Evolutionary conservation across 2,888 invertebrate species (phyloP), one percentile per base, ranked within the genome.

Genomic region (Drosophila mercatorum): DNA sequence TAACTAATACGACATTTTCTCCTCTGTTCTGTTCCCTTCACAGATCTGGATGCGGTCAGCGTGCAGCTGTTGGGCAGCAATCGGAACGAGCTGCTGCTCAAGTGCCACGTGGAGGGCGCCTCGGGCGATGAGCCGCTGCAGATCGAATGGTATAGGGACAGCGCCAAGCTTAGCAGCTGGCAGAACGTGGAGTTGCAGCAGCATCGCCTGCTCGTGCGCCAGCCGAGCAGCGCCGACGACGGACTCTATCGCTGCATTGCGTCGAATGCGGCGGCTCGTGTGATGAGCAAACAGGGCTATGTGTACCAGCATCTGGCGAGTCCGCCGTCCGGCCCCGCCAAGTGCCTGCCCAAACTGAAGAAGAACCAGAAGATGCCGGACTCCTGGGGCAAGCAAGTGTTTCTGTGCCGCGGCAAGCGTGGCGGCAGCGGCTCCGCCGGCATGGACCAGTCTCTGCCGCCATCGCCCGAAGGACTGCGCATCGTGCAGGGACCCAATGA

Each of bases 221-320:
- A 89, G 73, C 92, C 92, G 5, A 88, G 80, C 22, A 62, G 53
- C 40, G 75, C 78, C 34, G 95, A 96, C 88, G 96, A 95, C 91
- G 97, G 96, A 0, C 94, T 96, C 64, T 97, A 96, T 92, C 94
- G 95, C 31, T 97, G 97, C 91, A 92, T 94, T 57, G 96, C 95
- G 22, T 94, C 94, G 68, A 96, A 96, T 93, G 94, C 94, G 41
- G 96, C 95, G 7, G 96, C 95, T 0, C 89, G 91, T 0, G 90
- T 91, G 36, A 91, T 91, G 85, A 92, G 92, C 72, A 91, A 92
- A 57, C 91, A 91, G 64, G 91, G 91, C 36, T 93, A 89, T 61
- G 70, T 88, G 22, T 80, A 78, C 26, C 78, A 78, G 60, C 72
- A 78, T 68, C 70, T 75, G 57, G 34, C 57, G 2, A 73, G 22